These are phyloP conservation scores for Cephalopholis sonnerati DNA, from an alignment of 2,113 vertebrate genomes.

Conservation along the genomic window DNA sequence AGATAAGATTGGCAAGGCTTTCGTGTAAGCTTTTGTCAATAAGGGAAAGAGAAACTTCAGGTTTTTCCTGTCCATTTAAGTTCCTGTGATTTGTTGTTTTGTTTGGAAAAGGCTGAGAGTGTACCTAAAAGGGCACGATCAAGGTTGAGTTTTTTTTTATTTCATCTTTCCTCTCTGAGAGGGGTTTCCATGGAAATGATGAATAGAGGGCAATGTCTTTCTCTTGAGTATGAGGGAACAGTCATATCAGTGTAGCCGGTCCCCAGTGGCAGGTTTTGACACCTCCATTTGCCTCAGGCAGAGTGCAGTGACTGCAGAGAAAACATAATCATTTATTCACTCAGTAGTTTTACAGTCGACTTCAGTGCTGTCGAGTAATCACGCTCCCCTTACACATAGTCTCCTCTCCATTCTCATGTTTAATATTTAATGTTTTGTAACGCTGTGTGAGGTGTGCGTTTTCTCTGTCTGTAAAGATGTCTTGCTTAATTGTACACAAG, in stretches of 20 bases:
- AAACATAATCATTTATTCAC: slow-evolving; percentile 58
- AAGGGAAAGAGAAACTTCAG: neutral
- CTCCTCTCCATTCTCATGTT: neutral
- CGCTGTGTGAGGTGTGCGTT: neutral
- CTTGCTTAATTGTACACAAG: slow-evolving; percentile 7
- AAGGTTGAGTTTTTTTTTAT: slow-evolving; percentile 8
- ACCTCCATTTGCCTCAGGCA: slow-evolving; percentile 26
- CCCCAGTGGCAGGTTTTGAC: slow-evolving; percentile 37
- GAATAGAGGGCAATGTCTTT: neutral
- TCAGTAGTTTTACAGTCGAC: neutral
- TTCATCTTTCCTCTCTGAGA: slow-evolving; percentile 5
- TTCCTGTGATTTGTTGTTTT: neutral
- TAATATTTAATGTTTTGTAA: slow-evolving; percentile 41
- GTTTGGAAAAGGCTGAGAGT: neutral
- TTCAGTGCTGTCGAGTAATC: neutral
- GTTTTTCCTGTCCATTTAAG: neutral
- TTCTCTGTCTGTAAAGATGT: neutral
- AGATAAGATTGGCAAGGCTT: slow-evolving; percentile 12
- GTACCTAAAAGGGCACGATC: neutral
- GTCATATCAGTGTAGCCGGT: neutral
- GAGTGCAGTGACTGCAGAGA: slow-evolving; percentile 5
- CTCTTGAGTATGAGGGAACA: slow-evolving; percentile 13
- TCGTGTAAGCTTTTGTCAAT: neutral
- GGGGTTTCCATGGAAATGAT: slow-evolving; percentile 16
- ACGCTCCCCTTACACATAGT: neutral